Evolutionary conservation across 1,140 invertebrate genomes (phyloP), one percentile per base, ranked within the genome.

Genomic region (Scylla paramamosain): DNA sequence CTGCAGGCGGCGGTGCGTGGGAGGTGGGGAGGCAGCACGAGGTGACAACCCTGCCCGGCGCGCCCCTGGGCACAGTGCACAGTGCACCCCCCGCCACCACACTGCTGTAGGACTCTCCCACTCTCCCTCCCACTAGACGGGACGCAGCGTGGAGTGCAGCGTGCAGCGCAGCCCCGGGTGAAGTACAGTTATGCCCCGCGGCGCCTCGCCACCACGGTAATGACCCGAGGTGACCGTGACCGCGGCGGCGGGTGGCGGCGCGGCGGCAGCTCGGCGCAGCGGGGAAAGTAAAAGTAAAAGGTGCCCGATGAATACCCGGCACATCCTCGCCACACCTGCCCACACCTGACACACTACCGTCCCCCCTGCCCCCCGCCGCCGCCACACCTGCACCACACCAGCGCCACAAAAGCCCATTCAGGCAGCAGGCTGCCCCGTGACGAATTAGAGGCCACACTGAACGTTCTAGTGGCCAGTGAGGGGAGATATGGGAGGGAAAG

Each of bases 231-330:
- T 77, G 67, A 77, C 67, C 67, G 20, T 77, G 67, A n/a, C 12
- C 67, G 20, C 4, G 20, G n/a, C 67, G 67, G 67, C 67, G 67
- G 67, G 52, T 20, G 52, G 67, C 67, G 67, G n/a, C 67, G 8
- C 20, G 67, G 20, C 20, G 67, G 20, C 20, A 7, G 12, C 20
- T 20, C 20, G 67, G 6, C 25, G 67, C 67, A 3, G 31, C 31
- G 29, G 86, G 45, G 86, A 39, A 46, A 88, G 86, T 45, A 88
- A 88, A 46, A 88, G 86, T 39, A 88, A 46, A 39, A 46, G 32
- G 86, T 46, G 86, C 86, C 32, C 86, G 32, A 46, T 39, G 32
- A 88, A 46, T 46, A 28, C 45, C 86, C 31, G 32, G 14, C 86
- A 46, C 32, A 88, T 46, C 45, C 86, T 20, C 29, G 86, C 86